Evolutionary conservation across 2,888 invertebrate genomes (phyloP).

Genomic region (Mesorhabditis spiculigera): DNA sequence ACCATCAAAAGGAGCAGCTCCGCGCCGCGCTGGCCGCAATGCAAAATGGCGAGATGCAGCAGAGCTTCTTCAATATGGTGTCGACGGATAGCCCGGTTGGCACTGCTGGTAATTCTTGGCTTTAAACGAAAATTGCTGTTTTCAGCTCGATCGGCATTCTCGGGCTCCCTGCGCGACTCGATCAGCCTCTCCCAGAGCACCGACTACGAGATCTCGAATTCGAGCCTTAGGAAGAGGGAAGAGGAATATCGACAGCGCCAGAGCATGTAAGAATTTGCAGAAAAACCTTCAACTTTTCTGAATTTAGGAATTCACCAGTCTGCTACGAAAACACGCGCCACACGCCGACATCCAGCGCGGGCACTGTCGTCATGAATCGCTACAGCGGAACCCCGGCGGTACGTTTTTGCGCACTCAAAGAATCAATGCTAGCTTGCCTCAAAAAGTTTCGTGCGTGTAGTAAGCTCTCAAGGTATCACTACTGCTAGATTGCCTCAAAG

Average conservation of each 20-base stretch:
- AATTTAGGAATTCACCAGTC: slow-evolving; percentile 4
- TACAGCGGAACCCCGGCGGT: not conserved
- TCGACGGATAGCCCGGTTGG: not conserved
- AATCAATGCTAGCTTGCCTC: not conserved
- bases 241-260: not conserved
- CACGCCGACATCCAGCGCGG: not conserved
- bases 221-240: slow-evolving; percentile 11
- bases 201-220: slow-evolving; percentile 43
- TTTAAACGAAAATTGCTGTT: not conserved
- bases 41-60: not conserved
- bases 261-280: not conserved
- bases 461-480: no score
- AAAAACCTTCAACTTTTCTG: not conserved
- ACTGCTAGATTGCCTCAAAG: not conserved
- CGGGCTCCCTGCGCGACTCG: slow-evolving; percentile 11
- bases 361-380: not conserved
- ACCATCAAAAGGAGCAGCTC: slow-evolving; percentile 9
- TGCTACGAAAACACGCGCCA: slow-evolving; percentile 2
- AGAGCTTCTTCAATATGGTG: slow-evolving; percentile 12
- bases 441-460: no score
- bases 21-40: not conserved
- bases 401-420: slow-evolving; percentile 1
- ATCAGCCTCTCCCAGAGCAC: slow-evolving; percentile 16
- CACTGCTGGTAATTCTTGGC: not conserved
- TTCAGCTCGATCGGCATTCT: slow-evolving; percentile 9